A percentile compares a stretch with the other conserved stretches of the same genome.
Conservation (phyloP, 2,113 vertebrate species). For the Austrofundulus limnaeus region DNA sequence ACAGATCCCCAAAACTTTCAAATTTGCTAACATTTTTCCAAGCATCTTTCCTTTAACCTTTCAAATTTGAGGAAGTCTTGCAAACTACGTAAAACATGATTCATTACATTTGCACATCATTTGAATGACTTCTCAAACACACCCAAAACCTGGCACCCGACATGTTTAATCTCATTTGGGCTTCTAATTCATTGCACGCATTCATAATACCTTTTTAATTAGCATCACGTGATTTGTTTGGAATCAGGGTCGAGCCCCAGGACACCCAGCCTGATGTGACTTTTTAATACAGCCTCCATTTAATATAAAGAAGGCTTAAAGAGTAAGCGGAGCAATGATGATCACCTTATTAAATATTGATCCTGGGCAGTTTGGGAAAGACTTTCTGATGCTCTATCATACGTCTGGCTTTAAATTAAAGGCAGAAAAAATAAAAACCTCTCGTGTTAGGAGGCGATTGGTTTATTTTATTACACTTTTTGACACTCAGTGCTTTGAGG, state of each 20-base stretch:
- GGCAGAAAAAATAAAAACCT: background rate
- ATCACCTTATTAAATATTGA: constrained; percentile 14
- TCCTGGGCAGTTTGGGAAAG: constrained; percentile 4
- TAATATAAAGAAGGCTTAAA: constrained; percentile 11
- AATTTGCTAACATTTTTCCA: too few species aligned
- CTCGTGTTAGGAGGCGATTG: background rate
- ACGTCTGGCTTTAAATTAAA: background rate
- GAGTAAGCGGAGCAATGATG: background rate
- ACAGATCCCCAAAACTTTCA: too few species aligned
- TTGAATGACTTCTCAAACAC: background rate
- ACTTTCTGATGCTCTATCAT: background rate
- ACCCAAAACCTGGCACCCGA: background rate
- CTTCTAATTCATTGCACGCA: constrained; percentile 25
- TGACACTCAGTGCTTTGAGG: too few species aligned
- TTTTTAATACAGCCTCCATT: constrained; percentile 1
- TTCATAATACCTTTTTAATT: constrained; percentile 42
- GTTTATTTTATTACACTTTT: background rate
- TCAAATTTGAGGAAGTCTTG: background rate
- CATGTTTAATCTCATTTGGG: constrained; percentile 2
- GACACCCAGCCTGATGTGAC: constrained; percentile 15
- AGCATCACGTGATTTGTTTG: constrained; percentile 26
- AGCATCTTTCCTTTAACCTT: background rate
- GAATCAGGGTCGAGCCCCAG: constrained; percentile 26
- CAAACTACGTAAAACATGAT: background rate
- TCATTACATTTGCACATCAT: background rate